These are phyloP conservation scores for Drosophila borealis DNA, from an alignment of 2,888 invertebrate genomes.

Conservation along the genomic window DNA sequence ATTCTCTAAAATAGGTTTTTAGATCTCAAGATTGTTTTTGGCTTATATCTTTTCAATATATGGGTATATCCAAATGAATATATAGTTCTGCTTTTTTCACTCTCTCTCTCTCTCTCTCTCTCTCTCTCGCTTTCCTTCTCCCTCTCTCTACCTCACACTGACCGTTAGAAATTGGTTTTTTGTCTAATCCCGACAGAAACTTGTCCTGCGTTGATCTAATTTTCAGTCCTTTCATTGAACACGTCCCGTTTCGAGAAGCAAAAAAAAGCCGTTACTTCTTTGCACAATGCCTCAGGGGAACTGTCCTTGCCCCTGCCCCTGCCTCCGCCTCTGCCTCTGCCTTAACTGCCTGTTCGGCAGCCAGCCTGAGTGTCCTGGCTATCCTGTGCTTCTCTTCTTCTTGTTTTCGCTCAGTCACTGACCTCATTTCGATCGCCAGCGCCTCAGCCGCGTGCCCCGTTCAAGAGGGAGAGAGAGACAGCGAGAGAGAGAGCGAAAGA, in stretches of 20 bases:
- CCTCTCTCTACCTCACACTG: constrained; percentile 5
- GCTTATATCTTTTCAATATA: too few relatives aligned
- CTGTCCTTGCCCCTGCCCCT: constrained; percentile 39
- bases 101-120: neutral
- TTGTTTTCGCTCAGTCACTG: constrained; percentile 62
- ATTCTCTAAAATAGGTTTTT: too few relatives aligned
- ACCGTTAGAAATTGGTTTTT: constrained; percentile 47
- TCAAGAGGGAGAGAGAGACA: neutral
- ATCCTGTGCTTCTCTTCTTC: constrained; percentile 4
- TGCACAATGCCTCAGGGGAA: constrained; percentile 45
- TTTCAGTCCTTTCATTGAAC: constrained; percentile 52
- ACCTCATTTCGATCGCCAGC: constrained; percentile 71
- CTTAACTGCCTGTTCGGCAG: constrained; percentile 9
- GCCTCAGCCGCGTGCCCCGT: constrained; percentile 2
- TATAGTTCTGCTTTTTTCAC: neutral
- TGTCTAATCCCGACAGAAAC: constrained; percentile 61
- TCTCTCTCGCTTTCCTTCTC: neutral
- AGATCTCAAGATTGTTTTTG: too few relatives aligned
- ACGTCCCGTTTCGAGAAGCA: constrained; percentile 51
- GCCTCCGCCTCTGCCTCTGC: constrained; percentile 10
- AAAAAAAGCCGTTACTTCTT: constrained; percentile 53
- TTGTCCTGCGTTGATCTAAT: constrained; percentile 69
- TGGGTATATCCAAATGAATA: too few relatives aligned
- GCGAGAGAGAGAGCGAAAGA: neutral
- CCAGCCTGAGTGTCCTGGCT: constrained; percentile 44